Evolutionary conservation across 2,797 vertebrate genomes (phyloP).

Genomic region (Spheniscus humboldti): DNA sequence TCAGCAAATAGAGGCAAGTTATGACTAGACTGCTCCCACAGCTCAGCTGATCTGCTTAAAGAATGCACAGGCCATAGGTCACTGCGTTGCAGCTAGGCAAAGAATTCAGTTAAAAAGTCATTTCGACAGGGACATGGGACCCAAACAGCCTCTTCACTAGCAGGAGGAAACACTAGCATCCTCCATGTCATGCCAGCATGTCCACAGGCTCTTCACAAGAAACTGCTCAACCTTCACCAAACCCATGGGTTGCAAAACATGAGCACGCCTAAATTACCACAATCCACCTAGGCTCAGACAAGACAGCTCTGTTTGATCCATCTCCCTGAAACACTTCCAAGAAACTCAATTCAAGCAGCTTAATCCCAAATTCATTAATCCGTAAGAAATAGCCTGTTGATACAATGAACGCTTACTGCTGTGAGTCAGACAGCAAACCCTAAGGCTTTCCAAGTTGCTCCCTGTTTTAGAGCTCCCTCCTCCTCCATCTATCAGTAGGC

Average conservation of each 20-base stretch:
- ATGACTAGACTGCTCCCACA: not conserved
- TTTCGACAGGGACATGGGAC: not conserved
- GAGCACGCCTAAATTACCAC: not conserved
- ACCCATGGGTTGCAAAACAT: not conserved
- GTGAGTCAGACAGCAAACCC: not conserved
- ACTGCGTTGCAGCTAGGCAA: not conserved
- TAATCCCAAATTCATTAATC: not conserved
- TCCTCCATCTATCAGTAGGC: not conserved
- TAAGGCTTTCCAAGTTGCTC: not conserved
- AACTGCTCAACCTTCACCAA: not conserved
- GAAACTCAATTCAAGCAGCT: not conserved
- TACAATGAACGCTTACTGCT: not conserved
- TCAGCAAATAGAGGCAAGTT: not conserved
- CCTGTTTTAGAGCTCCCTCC: not conserved
- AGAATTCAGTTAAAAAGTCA: not conserved
- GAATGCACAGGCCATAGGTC: not conserved
- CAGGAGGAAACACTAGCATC: not conserved
- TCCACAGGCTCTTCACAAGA: not conserved
- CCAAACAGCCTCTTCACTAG: not conserved
- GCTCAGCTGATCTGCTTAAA: not conserved
- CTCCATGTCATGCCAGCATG: not conserved
- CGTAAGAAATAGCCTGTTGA: not conserved
- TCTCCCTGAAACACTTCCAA: not conserved
- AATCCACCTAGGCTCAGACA: not conserved
- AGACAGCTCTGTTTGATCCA: not conserved